Conservation (phyloP, 2,113 vertebrate genomes). For the Apteryx mantelli region DNA sequence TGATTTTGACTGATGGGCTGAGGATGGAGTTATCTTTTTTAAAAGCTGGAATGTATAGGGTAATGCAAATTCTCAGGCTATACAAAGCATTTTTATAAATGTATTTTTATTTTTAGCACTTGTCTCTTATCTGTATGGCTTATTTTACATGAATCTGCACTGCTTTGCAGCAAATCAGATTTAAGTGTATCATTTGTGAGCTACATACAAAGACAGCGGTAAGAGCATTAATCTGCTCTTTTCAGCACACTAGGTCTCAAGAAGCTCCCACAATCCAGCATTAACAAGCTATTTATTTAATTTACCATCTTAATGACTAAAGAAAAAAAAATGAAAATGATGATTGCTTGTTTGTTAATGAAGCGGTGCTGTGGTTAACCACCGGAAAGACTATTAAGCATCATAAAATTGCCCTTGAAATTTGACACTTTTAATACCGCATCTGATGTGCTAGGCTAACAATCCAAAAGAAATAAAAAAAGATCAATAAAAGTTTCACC, state of each 20-base stretch:
- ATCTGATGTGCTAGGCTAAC: not conserved
- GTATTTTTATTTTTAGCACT: constrained; percentile 47
- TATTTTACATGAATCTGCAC: constrained; percentile 44
- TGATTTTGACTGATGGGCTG: constrained; percentile 34
- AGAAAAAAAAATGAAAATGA: not conserved
- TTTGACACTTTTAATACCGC: constrained; percentile 33
- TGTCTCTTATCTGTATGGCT: constrained; percentile 14
- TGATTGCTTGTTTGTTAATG: constrained; percentile 74
- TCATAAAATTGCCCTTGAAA: constrained; percentile 70
- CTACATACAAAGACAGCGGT: not conserved
- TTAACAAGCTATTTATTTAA: constrained; percentile 69
- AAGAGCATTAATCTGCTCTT: constrained; percentile 55
- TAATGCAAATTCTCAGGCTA: constrained; percentile 8
- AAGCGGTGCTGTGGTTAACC: constrained; percentile 64
- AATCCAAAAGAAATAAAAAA: not conserved
- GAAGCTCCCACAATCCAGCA: constrained; percentile 48
- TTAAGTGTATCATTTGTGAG: constrained; percentile 43
- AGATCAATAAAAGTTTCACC: constrained; percentile 18
- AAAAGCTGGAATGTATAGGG: not conserved
- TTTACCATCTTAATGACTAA: constrained; percentile 63
- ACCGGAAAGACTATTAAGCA: constrained; percentile 64
- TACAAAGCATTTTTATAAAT: constrained; percentile 24
- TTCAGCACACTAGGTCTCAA: constrained; percentile 47
- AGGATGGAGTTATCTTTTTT: not conserved
- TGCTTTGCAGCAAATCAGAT: constrained; percentile 48